phyloP scores from a whole-genome alignment of 2,888 invertebrate species.

The Lymantria monacha region DNA sequence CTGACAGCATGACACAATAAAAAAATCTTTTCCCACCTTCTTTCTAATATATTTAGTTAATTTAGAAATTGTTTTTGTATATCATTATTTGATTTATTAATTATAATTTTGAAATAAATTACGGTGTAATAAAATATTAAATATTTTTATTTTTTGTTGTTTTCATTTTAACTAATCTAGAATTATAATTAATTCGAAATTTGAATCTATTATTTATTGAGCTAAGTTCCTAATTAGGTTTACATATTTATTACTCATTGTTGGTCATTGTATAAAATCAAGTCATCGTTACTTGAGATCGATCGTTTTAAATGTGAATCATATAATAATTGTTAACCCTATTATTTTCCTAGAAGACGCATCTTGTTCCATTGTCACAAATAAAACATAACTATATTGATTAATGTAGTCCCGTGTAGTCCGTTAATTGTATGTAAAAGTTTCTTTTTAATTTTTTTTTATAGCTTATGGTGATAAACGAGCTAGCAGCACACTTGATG shows the following conservation, averaged over 20 bases:
- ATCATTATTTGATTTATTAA: constrained; percentile 27
- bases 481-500: no score
- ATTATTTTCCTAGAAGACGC: background rate
- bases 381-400: no score
- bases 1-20: constrained; percentile 5
- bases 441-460: no score
- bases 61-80: constrained; percentile 37
- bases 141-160: background rate
- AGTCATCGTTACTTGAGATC: background rate
- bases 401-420: no score
- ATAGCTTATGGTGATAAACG: no score
- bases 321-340: background rate
- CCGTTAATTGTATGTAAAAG: no score
- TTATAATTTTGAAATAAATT: constrained; percentile 38
- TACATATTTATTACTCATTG: background rate
- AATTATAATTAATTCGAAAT: no score
- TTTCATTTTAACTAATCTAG: no score
- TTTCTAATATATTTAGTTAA: constrained; percentile 24
- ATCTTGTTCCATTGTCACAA: no score
- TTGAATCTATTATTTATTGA: no score
- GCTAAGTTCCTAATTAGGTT: background rate
- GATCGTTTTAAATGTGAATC: background rate
- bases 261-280: background rate
- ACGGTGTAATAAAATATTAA: constrained; percentile 9
- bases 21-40: constrained; percentile 41